Base-by-base conservation (phyloP, 1,140 invertebrate genomes). In the Octopus sinensis region DNA sequence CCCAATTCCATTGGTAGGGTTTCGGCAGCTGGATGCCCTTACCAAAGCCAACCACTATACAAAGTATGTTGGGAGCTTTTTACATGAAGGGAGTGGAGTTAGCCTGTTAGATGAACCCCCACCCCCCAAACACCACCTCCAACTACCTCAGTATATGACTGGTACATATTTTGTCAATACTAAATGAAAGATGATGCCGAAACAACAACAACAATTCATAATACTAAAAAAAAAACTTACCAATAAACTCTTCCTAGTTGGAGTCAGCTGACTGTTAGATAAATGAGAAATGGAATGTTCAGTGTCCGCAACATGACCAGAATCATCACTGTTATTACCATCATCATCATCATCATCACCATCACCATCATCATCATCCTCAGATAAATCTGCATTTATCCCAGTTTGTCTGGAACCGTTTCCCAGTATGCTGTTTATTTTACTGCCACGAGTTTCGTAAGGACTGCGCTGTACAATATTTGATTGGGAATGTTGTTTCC, bases 331-430 rank as follows among this genome's bases (percentile, higher is more conserved):
- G 43, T 80, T 80, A 71, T 82, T 80, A 5, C 78, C 79, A 43
- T 79, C 79, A 78, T 82, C 80, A 30, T 81, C 82, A 62, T 83
- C 81, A 17, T 81, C 83, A 53, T 84, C 82, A 54, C 81, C 81
- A 54, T 80, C 79, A 81, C 62, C 78, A 23, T 82, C 80, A 51
- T 82, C 83, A 76, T 10, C n/a, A 43, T 43, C 30, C 30, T 43
- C 30, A 43, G 53, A 84, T 84, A 62, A 62, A 62, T 83, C 83
- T 82, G 76, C 84, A 75, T 52, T 84, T 76, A 54, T 68, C 10
- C 3, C 73, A n/a, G 56, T 76, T 13, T 52, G 76, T 62, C 30
- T 76, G 78, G 43, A 43, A 54, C 81, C 30, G 53, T 53, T 54
- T 43, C 75, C 54, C 76, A 75, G 17, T 51, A 9, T 80, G 68